Percentiles rank a stretch among this genome's conserved stretches.
phyloP scores from a whole-genome alignment of 1,140 invertebrate species.

The Tetragnatha versicolor region DNA sequence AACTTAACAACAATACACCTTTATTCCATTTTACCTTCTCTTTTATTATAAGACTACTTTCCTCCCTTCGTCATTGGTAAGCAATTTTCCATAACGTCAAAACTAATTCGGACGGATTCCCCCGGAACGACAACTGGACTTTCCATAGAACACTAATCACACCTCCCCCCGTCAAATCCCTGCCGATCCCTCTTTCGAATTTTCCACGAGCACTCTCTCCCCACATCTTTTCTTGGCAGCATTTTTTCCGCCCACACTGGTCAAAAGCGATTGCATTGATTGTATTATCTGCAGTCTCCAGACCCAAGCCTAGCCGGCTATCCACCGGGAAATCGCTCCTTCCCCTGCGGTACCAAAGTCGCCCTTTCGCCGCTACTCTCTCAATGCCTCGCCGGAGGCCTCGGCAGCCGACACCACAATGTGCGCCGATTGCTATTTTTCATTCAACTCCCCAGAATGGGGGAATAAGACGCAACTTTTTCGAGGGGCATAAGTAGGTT shows the following conservation, averaged over 20 bases:
- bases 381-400: constrained; percentile 10
- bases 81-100: too few relatives aligned
- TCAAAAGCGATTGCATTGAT: constrained; percentile 52
- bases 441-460: constrained; percentile 32
- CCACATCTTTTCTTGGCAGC: not conserved
- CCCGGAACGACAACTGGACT: not conserved
- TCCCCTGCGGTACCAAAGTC: constrained; percentile 38
- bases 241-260: constrained; percentile 17
- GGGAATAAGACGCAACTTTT: constrained; percentile 26
- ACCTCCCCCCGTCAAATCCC: not conserved
- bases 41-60: too few relatives aligned
- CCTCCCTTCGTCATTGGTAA: too few relatives aligned
- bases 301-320: not conserved
- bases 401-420: constrained; percentile 14
- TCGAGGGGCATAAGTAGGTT: constrained; percentile 11
- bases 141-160: not conserved
- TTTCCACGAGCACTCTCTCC: constrained; percentile 9
- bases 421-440: constrained; percentile 39
- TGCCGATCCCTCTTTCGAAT: not conserved
- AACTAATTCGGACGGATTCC: not conserved
- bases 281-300: constrained; percentile 41
- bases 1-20: too few relatives aligned
- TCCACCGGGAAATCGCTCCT: constrained; percentile 25
- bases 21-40: too few relatives aligned
- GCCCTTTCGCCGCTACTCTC: constrained; percentile 28